Conservation (phyloP, 2,888 invertebrate genomes). For the Scotopteryx bipunctaria region DNA sequence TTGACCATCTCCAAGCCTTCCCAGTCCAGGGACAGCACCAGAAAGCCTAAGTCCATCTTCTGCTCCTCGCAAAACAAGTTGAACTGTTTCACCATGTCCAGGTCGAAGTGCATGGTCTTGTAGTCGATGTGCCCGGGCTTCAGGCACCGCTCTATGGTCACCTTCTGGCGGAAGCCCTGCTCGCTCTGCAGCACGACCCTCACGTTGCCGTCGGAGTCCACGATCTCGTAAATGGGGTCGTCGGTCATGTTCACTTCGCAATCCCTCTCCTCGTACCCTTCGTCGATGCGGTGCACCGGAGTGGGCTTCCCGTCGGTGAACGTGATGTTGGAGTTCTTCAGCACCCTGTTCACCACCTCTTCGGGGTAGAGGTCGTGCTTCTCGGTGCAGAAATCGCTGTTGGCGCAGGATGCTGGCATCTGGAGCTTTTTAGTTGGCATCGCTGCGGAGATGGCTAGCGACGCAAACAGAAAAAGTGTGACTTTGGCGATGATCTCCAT, state of each 20-base stretch:
- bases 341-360: not conserved
- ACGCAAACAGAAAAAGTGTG: not conserved
- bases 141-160: not conserved
- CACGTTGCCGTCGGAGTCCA: not conserved
- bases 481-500: constrained; percentile 1
- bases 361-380: constrained; percentile 8
- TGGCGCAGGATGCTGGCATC: constrained; percentile 1
- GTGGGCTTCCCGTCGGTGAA: not conserved
- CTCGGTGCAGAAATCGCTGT: not conserved
- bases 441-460: not conserved
- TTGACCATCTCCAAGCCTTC: constrained; percentile 6
- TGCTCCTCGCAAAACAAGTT: constrained; percentile 5
- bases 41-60: constrained; percentile 3
- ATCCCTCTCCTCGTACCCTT: not conserved
- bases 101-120: not conserved
- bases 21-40: constrained; percentile 13
- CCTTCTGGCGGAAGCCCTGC: not conserved
- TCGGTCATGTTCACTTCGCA: not conserved
- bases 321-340: not conserved
- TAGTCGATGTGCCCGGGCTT: constrained; percentile 5
- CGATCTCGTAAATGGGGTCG: constrained; percentile 6
- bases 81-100: not conserved
- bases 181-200: constrained; percentile 4
- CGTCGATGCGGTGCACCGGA: not conserved
- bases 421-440: not conserved